phyloP scores from a whole-genome alignment of 2,797 vertebrate genomes.

The Adelosebastes latens region DNA sequence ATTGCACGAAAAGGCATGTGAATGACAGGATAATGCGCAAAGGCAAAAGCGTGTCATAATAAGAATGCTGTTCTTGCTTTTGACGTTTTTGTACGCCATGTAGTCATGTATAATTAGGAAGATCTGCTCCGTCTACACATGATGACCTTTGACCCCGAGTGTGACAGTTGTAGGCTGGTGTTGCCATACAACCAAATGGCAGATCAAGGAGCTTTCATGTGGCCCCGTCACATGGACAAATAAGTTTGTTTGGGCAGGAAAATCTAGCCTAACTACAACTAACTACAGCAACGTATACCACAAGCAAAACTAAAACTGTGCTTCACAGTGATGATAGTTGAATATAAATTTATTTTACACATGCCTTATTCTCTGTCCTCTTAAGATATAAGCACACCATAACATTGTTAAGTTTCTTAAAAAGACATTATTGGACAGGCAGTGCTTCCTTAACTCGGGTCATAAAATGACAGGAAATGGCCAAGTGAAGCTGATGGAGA shows the following conservation, averaged over 20 bases:
- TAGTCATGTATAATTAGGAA: conserved; percentile 80
- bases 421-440: neutral
- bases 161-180: conserved; percentile 69
- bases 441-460: neutral
- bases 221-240: neutral
- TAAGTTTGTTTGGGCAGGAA: neutral
- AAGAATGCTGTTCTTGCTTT: too few species aligned
- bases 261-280: neutral
- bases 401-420: neutral
- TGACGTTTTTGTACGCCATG: too few species aligned
- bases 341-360: neutral
- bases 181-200: conserved; percentile 66
- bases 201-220: neutral
- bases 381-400: neutral
- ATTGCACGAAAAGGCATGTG: too few species aligned
- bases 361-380: neutral
- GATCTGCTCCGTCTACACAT: conserved; percentile 74
- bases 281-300: neutral
- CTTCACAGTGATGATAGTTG: neutral
- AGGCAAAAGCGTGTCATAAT: too few species aligned
- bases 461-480: conserved; percentile 33
- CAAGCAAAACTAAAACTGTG: neutral
- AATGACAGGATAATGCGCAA: too few species aligned
- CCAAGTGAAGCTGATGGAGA: conserved; percentile 10
- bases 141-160: conserved; percentile 70